Evolutionary conservation across 2,113 vertebrate genomes (phyloP), one percentile per base, ranked within the genome.

Genomic region (Eptatretus burgeri): DNA sequence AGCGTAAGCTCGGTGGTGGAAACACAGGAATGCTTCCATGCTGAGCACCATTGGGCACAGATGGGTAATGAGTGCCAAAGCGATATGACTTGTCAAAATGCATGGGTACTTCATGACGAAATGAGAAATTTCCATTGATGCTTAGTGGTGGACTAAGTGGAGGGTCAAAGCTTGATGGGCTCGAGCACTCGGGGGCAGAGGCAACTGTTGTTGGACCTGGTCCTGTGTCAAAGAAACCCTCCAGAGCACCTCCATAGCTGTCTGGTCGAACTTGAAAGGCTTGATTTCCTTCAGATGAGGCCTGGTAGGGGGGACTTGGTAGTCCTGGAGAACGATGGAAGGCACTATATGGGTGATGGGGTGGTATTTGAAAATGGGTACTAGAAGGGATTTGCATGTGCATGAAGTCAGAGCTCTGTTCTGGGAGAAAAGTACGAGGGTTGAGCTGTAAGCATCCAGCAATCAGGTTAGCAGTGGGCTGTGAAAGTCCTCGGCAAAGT

Each of bases 91-190:
- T 93, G 69, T 93, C 87, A 70, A 85, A 89, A 56, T 94, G 86
- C 9, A 76, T 53, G 67, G 72, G 69, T 68, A 76, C 75, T 69
- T 95, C 91, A 50, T 93, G 88, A 71, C 93, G 94, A 78, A 84
- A 95, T 70, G 86, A 82, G 78, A 96, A 96, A 79, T 87, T 95
- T 66, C 91, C 91, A 51, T 89, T 94, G 73, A 96, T 80, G 77
- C 91, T 96, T 67, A 96, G 77, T 2, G 91, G 91, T 1, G 91
- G 91, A 70, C 88, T 96, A 66, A 95, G 81, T 1, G 91, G 91
- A 19, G 79, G 85, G 71, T 96, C 88, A 56, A 93, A 95, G 13
- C 80, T 60, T 60, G n/a, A 76, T 2, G 84, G 85, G 67, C 80
- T 82, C 65, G 78, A 73, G 73, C 81, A 81, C 51, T 94, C 87